Evolutionary conservation across 64 coral and sea anemone genomes (phyloP).

Genomic region (Actinia tenebrosa): DNA sequence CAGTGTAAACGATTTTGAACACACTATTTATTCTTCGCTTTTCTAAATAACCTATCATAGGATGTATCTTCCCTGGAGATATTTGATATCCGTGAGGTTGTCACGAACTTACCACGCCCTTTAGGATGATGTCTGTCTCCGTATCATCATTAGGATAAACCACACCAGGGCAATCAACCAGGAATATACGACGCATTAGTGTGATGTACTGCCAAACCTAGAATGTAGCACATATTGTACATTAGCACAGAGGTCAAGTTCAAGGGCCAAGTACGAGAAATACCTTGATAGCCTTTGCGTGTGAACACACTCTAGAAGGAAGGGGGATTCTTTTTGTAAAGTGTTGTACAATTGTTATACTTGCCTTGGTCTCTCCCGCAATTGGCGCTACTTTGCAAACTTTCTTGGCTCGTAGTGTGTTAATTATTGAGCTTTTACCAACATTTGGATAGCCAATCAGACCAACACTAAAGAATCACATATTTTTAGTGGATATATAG

Average conservation of each 20-base stretch:
- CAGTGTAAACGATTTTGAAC: no score
- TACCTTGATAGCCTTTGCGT: no score
- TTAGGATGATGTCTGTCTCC: constrained; percentile 89
- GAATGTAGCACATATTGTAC: no score
- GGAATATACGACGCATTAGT: constrained; percentile 87
- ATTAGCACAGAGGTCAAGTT: no score
- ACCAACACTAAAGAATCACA: constrained; percentile 62
- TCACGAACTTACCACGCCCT: constrained; percentile 82
- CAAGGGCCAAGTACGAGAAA: no score
- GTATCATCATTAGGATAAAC: constrained; percentile 88
- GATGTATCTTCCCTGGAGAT: no score
- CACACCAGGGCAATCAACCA: constrained; percentile 95
- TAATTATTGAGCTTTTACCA: constrained; percentile 98
- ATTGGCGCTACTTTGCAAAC: constrained; percentile 96
- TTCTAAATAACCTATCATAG: no score
- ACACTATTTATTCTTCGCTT: no score
- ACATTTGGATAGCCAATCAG: constrained; percentile 98
- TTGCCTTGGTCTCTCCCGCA: constrained; percentile 96
- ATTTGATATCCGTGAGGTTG: neutral
- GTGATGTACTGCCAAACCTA: constrained; percentile 99
- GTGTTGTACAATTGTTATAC: neutral
- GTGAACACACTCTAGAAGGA: no score
- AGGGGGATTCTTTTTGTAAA: no score
- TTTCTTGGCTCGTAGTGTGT: constrained; percentile 89
- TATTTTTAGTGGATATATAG: neutral